A percentile compares a stretch with the other conserved stretches of the same genome.
Conservation (phyloP, 2,888 invertebrate genomes). For the Parochlus steinenii region DNA sequence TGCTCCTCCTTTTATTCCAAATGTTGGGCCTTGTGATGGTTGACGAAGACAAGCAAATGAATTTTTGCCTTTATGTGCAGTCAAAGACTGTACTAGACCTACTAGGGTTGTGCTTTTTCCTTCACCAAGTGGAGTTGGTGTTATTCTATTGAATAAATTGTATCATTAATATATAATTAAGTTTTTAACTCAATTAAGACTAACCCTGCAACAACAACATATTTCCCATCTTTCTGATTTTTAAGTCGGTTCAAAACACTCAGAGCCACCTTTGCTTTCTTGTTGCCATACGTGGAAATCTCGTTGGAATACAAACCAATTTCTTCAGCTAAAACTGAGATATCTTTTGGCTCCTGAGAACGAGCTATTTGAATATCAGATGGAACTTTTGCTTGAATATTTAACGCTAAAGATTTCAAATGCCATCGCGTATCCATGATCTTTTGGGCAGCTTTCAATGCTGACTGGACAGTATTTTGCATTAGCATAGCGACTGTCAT, state of each 20-base stretch:
- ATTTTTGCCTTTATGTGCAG: constrained; percentile 68
- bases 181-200: constrained; percentile 17
- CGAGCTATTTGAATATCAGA: constrained; percentile 85
- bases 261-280: constrained; percentile 86
- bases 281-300: constrained; percentile 77
- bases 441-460: constrained; percentile 42
- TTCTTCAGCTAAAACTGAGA: constrained; percentile 59
- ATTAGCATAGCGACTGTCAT: constrained; percentile 99
- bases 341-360: constrained; percentile 73
- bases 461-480: constrained; percentile 83
- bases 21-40: constrained; percentile 97
- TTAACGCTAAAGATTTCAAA: constrained; percentile 47
- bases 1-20: constrained; percentile 96
- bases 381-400: constrained; percentile 59
- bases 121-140: constrained; percentile 97
- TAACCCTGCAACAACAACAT: constrained; percentile 89
- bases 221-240: constrained; percentile 61
- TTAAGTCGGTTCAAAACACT: constrained; percentile 59
- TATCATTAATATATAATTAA: constrained; percentile 1
- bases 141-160: constrained; percentile 46
- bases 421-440: constrained; percentile 51
- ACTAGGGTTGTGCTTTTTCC: constrained; percentile 94
- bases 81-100: constrained; percentile 83
- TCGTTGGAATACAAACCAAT: constrained; percentile 68
- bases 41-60: constrained; percentile 89